phyloP scores from a whole-genome alignment of 2,888 invertebrate genomes.

The Leucania comma region DNA sequence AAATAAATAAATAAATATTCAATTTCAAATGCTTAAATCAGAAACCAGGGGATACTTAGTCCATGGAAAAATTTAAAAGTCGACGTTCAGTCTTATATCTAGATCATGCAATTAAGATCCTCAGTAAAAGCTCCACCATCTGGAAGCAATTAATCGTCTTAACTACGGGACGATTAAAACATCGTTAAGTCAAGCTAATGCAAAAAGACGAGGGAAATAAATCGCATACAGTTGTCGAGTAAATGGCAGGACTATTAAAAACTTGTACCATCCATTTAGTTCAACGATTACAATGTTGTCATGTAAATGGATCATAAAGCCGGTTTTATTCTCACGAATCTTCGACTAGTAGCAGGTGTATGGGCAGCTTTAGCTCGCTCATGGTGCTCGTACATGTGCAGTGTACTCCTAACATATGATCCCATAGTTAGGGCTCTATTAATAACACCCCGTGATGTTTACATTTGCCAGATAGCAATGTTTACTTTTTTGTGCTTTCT shows the following conservation, averaged over 20 bases:
- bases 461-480: slow-evolving; percentile 83
- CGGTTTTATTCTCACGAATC: slow-evolving; percentile 59
- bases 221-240: slow-evolving; percentile 42
- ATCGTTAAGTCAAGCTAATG: slow-evolving; percentile 30
- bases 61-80: neutral
- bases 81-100: neutral
- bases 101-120: neutral
- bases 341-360: slow-evolving; percentile 60
- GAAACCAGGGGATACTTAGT: neutral
- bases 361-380: slow-evolving; percentile 65
- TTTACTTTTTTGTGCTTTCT: slow-evolving; percentile 80
- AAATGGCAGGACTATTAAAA: slow-evolving; percentile 55
- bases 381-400: slow-evolving; percentile 62
- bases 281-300: slow-evolving; percentile 59
- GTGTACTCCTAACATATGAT: slow-evolving; percentile 74
- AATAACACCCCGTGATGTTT: slow-evolving; percentile 82
- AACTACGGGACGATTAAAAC: slow-evolving; percentile 47
- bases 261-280: slow-evolving; percentile 52
- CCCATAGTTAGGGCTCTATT: slow-evolving; percentile 80
- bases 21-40: too few relatives aligned
- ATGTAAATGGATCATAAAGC: slow-evolving; percentile 55
- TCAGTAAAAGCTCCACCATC: slow-evolving; percentile 27
- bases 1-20: too few relatives aligned
- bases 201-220: slow-evolving; percentile 48
- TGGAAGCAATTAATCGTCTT: slow-evolving; percentile 27